A percentile compares a stretch with the other conserved stretches of the same genome.
These are phyloP conservation scores for Styela plicata DNA, from an alignment of 23 tunicate genomes.

Conservation along the genomic window DNA sequence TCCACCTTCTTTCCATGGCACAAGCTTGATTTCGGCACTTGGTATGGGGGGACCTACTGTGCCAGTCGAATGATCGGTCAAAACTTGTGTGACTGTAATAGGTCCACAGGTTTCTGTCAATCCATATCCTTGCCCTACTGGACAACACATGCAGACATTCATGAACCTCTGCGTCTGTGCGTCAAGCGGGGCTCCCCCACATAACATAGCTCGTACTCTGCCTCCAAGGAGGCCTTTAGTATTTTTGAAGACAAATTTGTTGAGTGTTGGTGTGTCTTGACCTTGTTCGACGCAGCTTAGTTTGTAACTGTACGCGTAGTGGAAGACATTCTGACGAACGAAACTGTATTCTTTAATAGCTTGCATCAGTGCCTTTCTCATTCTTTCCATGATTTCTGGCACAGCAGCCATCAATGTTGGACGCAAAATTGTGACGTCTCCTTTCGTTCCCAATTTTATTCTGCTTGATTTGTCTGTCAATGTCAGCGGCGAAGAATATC, in stretches of 20 bases:
- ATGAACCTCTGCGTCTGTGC: constrained; percentile 93
- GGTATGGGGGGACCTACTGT: constrained; percentile 90
- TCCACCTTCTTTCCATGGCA: constrained; percentile 97
- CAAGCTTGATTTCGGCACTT: constrained; percentile 83
- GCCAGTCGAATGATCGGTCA: constrained; percentile 76
- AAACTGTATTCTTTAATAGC: constrained; percentile 48
- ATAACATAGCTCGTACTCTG: constrained; percentile 70
- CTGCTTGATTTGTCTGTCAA: constrained; percentile 83
- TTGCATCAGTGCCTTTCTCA: constrained; percentile 89
- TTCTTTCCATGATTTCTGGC: constrained; percentile 96
- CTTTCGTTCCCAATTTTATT: constrained; percentile 86
- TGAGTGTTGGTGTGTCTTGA: constrained; percentile 65
- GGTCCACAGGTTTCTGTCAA: constrained; percentile 97
- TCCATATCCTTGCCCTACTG: constrained; percentile 93
- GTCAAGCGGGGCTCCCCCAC: constrained; percentile 96
- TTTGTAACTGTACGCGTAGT: constrained; percentile 85
- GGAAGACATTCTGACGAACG: constrained; percentile 39
- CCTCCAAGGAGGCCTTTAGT: constrained; percentile 86
- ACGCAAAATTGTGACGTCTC: constrained; percentile 71
- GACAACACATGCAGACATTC: constrained; percentile 98
- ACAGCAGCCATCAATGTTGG: constrained; percentile 97
- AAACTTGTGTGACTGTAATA: constrained; percentile 69
- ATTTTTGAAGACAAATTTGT: constrained; percentile 65
- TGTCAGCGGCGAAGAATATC: constrained; percentile 92
- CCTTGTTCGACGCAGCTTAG: constrained; percentile 66